Evolutionary conservation across 1,140 invertebrate species (phyloP).

Genomic region (Halictus rubicundus): DNA sequence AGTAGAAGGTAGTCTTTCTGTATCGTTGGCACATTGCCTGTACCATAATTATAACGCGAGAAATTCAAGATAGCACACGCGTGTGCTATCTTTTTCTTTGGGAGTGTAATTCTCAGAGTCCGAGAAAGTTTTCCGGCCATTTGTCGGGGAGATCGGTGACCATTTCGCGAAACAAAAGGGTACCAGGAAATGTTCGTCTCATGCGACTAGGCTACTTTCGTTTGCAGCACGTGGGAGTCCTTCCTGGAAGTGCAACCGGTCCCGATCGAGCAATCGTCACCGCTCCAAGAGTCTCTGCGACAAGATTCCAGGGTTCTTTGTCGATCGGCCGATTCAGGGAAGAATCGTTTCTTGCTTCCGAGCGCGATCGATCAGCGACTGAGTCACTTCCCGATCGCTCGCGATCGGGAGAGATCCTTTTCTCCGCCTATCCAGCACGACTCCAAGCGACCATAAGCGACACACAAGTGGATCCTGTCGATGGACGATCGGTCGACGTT

Average conservation of each 20-base stretch:
- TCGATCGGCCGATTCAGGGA: constrained; percentile 4
- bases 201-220: not conserved
- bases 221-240: not conserved
- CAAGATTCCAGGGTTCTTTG: constrained; percentile 17
- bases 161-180: no score
- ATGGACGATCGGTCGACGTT: not conserved
- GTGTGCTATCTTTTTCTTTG: no score
- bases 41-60: no score
- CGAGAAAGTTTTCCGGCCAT: no score
- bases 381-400: constrained; percentile 27
- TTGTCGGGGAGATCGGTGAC: no score
- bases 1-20: no score
- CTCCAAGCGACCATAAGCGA: constrained; percentile 22
- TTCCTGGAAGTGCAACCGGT: not conserved
- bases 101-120: no score
- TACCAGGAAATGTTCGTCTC: no score
- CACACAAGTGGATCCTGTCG: not conserved
- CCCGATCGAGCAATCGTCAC: not conserved
- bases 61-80: no score
- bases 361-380: not conserved
- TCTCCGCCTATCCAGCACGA: not conserved
- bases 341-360: constrained; percentile 8
- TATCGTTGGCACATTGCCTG: no score
- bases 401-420: constrained; percentile 6
- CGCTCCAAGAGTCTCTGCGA: not conserved